Conservation (phyloP, 2,888 invertebrate genomes). For the Eristalinus sepulchralis region DNA sequence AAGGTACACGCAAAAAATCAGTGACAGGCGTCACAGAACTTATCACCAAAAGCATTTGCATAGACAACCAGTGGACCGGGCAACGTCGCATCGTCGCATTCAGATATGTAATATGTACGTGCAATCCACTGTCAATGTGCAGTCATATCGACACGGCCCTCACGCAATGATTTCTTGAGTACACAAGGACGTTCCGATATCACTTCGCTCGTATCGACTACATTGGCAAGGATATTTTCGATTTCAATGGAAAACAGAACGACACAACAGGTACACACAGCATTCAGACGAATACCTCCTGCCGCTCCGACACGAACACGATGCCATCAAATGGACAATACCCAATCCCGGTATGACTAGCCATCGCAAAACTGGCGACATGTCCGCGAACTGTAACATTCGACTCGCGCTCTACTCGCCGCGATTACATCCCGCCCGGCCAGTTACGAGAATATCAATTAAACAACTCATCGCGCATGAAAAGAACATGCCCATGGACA, state of each 20-base stretch:
- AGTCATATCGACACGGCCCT: background rate
- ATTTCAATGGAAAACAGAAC: slow-evolving; percentile 35
- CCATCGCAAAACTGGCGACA: slow-evolving; percentile 45
- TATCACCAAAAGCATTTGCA: background rate
- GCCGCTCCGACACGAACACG: slow-evolving; percentile 24
- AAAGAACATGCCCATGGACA: slow-evolving; percentile 54
- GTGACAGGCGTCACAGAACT: background rate
- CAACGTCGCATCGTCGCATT: too few species aligned
- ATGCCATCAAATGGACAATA: slow-evolving; percentile 24
- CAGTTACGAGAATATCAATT: slow-evolving; percentile 61
- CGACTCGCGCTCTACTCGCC: slow-evolving; percentile 27
- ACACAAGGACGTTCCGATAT: slow-evolving; percentile 47
- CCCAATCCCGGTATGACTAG: background rate
- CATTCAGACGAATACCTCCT: slow-evolving; percentile 61
- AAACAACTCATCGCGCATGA: slow-evolving; percentile 59
- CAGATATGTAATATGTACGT: background rate
- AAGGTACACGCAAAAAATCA: background rate
- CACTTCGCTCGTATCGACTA: background rate
- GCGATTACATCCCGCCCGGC: slow-evolving; percentile 45
- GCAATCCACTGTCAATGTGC: background rate
- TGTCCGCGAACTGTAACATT: slow-evolving; percentile 63
- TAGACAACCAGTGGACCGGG: background rate
- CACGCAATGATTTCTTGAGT: background rate
- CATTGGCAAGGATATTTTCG: slow-evolving; percentile 23
- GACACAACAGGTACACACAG: slow-evolving; percentile 51